phyloP scores from a whole-genome alignment of 2,797 vertebrate genomes.

The Gallirallus australis region DNA sequence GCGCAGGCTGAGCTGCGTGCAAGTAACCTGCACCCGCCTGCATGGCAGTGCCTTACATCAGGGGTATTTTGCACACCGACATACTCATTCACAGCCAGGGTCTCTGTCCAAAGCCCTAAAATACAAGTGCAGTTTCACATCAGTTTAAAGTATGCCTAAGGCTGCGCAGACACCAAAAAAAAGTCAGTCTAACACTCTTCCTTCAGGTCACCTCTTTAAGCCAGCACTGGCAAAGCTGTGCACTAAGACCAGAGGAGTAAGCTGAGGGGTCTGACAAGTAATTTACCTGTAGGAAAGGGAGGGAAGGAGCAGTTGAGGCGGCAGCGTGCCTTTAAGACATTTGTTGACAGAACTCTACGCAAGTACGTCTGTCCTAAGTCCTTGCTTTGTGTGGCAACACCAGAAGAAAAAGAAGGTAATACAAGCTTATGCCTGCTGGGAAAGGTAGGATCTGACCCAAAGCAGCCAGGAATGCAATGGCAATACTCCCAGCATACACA shows the following conservation, averaged over 20 bases:
- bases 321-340: neutral
- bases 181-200: neutral
- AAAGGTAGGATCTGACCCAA: neutral
- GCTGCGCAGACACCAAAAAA: neutral
- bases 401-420: neutral
- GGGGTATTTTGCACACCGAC: neutral
- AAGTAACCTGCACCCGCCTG: neutral
- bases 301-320: neutral
- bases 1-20: neutral
- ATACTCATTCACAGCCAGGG: neutral
- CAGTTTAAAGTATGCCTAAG: neutral
- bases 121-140: neutral
- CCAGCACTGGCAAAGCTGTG: neutral
- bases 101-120: neutral
- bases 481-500: neutral
- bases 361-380: neutral
- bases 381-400: neutral
- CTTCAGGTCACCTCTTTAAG: neutral
- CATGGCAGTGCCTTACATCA: neutral
- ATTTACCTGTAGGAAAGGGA: neutral
- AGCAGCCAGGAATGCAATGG: neutral
- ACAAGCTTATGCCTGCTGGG: neutral
- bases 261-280: neutral
- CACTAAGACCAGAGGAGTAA: neutral
- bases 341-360: neutral